Base-by-base conservation (phyloP, 2,888 invertebrate genomes). In the Drosophila tanythrix region DNA sequence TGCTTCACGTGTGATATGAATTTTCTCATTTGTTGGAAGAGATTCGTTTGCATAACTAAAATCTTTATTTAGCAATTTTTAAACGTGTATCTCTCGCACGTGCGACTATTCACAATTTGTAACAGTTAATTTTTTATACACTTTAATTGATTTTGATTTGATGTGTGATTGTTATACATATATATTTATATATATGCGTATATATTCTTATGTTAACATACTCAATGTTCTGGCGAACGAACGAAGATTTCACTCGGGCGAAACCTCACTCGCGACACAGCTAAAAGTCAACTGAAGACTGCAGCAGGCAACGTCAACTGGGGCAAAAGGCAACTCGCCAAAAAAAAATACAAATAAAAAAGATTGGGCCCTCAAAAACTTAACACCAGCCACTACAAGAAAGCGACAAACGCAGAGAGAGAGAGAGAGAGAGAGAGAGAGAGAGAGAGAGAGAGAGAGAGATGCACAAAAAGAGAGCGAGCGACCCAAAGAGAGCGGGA, bases 251-350 rank as follows among this genome's bases (percentile, higher is more conserved):
- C 73, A 74, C 77, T 77, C 59, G n/a, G n/a, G 61, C 69, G 40
- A 43, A 65, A 51, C 68, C 38, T 27, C 55, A 73, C 70, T 70
- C 77, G 74, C 79, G 72, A 64, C 66, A 71, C 74, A 67, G 67
- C 72, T 66, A 58, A 83, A 88, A 83, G 59, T 70, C 60, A 83
- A 85, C 79, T 84, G 72, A 83, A 71, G 61, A 80, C 76, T 56
- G 80, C 80, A 65, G 63, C 65, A 63, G 15, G n/a, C 53, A 21
- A 21, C 57, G 21, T 65, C 79, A 55, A 72, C 58, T 59, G 63
- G 60, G 66, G 61, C 70, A 70, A 56, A 61, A 70, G 58, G 66
- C 74, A 55, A 33, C 53, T 57, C 31, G 40, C 51, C 65, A 64
- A 56, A 36, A 43, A 11, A 43, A 6, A 46, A 13, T 38, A 38